Evolutionary conservation across 2,888 invertebrate species (phyloP), one percentile per base, ranked within the genome.

Genomic region (Perithous albicinctus): DNA sequence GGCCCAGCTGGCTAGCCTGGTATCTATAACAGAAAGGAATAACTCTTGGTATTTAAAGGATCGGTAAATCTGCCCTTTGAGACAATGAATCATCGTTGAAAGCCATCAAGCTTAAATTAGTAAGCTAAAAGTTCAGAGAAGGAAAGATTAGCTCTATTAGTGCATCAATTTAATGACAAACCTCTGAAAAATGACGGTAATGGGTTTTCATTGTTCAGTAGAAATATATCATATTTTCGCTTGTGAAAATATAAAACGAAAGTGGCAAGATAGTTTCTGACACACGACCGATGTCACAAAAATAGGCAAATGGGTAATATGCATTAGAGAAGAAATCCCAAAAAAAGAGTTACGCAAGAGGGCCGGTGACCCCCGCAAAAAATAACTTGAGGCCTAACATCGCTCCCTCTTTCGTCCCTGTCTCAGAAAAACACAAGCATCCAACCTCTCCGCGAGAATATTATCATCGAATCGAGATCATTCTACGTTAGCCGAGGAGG

Each of bases 1-100:
- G 92, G 87, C 89, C 88, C 91, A 92, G 87, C 91, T 92, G 92
- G 92, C 92, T 91, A 87, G 92, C 92, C 92, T 91, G 90, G 89
- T 91, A 90, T 92, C 92, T 92, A 85, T 38, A 88, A 82, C 74
- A 86, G 56, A 74, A 29, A 20, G 69, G 59, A 66, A n/a, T 72
- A 80, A n/a, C 29, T 10, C 7, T 63, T 35, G 2, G 63, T 38
- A 51, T 51, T 73, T 23, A 46, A 48, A 29, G 15, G 32, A 66
- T 69, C 69, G 48, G 35, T 51, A 23, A 73, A 26, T 46, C 12
- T 46, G 12, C 61, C 26, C 7, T 23, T n/a, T 23, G 35, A 20
- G 23, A 8, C 61, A 51, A 63, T 63, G 73, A 61, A 32, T 63
- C 73, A 73, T 48, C 41, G 20, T 18, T 70, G 26, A 26, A 56